Evolutionary conservation across 1,140 invertebrate genomes (phyloP).

Genomic region (Caerostris extrusa): DNA sequence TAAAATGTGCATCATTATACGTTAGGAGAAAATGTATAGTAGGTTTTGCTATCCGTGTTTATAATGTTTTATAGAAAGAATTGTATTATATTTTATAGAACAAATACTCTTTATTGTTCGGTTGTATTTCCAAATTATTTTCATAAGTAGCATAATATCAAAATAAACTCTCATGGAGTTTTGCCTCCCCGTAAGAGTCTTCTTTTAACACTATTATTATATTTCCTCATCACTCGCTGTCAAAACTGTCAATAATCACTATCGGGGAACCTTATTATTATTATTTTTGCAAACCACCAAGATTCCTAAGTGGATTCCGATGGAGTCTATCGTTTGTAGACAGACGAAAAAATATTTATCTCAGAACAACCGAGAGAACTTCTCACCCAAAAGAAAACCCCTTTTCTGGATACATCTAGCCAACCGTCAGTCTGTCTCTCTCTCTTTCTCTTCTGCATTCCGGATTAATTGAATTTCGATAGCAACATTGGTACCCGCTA

Average conservation of each 20-base stretch:
- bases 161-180: too few relatives aligned
- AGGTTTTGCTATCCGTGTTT: too few relatives aligned
- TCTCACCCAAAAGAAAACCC: neutral
- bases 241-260: neutral
- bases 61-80: too few relatives aligned
- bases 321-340: neutral
- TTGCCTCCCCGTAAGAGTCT: too few relatives aligned
- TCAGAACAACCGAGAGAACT: neutral
- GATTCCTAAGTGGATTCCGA: neutral
- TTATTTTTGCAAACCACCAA: neutral
- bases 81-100: too few relatives aligned
- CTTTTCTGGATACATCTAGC: neutral
- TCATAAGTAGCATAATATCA: too few relatives aligned
- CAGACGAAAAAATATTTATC: neutral
- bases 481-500: neutral
- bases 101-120: too few relatives aligned
- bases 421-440: neutral
- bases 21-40: too few relatives aligned
- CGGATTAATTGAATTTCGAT: neutral
- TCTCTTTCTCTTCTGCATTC: neutral
- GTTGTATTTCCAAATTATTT: too few relatives aligned
- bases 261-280: neutral
- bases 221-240: neutral
- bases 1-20: too few relatives aligned
- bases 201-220: neutral